phyloP scores from a whole-genome alignment of 2,113 vertebrate species.

The Scortum barcoo region DNA sequence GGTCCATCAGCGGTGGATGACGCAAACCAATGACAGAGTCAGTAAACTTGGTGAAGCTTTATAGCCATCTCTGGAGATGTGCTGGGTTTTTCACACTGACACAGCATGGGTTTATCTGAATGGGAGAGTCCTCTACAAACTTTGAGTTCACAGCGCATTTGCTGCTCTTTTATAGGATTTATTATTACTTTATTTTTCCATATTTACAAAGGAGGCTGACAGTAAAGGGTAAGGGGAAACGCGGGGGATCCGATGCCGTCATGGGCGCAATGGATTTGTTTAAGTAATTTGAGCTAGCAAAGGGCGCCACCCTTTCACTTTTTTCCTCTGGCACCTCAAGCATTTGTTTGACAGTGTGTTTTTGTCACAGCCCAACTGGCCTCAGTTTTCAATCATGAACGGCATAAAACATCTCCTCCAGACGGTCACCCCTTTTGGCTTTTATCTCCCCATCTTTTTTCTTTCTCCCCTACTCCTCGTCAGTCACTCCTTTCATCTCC shows the following conservation, averaged over 20 bases:
- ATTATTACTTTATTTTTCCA: conserved; percentile 2
- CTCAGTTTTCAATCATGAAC: conserved; percentile 55
- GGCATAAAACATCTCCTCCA: conserved; percentile 61
- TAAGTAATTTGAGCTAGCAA: neutral
- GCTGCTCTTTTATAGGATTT: neutral
- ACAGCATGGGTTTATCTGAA: conserved; percentile 7
- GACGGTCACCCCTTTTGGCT: conserved; percentile 44
- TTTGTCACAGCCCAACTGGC: conserved; percentile 30
- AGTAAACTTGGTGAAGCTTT: conserved; percentile 34
- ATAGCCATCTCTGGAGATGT: conserved; percentile 17
- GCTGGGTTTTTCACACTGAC: conserved; percentile 35
- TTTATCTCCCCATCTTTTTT: conserved; percentile 48
- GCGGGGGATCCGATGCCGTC: neutral
- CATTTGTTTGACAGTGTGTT: conserved; percentile 23
- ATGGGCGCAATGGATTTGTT: neutral
- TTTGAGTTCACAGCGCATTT: conserved; percentile 4
- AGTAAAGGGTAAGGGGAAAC: neutral
- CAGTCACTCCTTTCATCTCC: conserved; percentile 71
- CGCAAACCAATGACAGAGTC: conserved; percentile 39
- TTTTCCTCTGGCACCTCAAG: conserved; percentile 17
- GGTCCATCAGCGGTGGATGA: conserved; percentile 37
- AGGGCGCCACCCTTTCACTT: neutral
- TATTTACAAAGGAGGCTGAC: neutral
- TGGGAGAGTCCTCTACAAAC: conserved; percentile 11
- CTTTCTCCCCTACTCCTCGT: conserved; percentile 47